Conservation (phyloP, 2,797 vertebrate genomes). For the Cichlasoma orientale region DNA sequence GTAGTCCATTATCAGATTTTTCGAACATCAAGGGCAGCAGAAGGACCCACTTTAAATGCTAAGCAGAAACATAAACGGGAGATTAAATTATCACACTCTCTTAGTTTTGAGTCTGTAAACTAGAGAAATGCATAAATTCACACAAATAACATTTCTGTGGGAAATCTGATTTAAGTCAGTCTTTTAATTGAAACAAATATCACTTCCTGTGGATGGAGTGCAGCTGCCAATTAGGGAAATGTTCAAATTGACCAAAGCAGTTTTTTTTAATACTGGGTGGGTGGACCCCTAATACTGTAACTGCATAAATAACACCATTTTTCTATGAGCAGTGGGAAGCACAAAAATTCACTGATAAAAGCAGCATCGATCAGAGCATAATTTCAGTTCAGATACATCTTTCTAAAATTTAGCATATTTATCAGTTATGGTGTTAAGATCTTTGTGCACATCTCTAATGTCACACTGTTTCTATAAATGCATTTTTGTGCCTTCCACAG, state of each 20-base stretch:
- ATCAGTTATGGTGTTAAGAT: constrained; percentile 5
- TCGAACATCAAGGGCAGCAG: constrained; percentile 10
- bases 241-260: constrained; percentile 24
- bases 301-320: constrained; percentile 41
- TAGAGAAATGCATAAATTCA: neutral
- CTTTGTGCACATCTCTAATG: constrained; percentile 31
- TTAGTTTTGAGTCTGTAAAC: constrained; percentile 23
- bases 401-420: neutral
- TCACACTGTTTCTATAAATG: constrained; percentile 11
- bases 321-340: constrained; percentile 14
- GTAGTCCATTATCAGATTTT: constrained; percentile 27
- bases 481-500: constrained; percentile 19
- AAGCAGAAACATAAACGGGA: constrained; percentile 32
- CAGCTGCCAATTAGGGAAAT: neutral
- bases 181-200: constrained; percentile 2
- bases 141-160: constrained; percentile 12
- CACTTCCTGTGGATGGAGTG: neutral
- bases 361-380: constrained; percentile 17
- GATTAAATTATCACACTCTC: constrained; percentile 29
- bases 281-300: constrained; percentile 58
- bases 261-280: constrained; percentile 47
- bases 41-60: constrained; percentile 29
- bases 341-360: constrained; percentile 13
- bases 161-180: neutral
- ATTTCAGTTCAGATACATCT: neutral